Evolutionary conservation across 1,140 invertebrate species (phyloP), one percentile per base, ranked within the genome.

Genomic region (Asbolus verrucosus): DNA sequence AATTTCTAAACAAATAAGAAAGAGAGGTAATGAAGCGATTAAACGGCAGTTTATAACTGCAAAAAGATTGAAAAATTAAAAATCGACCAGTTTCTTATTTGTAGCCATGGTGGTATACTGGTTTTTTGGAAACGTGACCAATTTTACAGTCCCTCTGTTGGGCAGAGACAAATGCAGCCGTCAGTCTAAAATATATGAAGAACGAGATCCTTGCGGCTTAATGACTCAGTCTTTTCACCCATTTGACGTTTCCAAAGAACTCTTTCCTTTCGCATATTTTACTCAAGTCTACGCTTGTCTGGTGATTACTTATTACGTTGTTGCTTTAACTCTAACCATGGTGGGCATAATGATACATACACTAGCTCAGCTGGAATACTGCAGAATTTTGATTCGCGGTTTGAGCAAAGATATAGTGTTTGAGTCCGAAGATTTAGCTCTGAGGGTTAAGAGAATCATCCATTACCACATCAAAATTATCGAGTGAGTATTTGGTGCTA

Each of bases 301-400:
- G 6, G 11, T 54, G 8, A 54, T 54, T 13, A 27, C 19, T 14
- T 54, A 54, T 16, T 30, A 30, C 21, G n/a, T 54, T 13, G 21
- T 54, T 1, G 46, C 27, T 11, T 27, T 54, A 13, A 27, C 46
- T 18, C 24, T 54, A 21, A 24, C 11, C 3, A 19, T 54, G 11
- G 21, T 54, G n/a, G 46, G 46, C 2, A 11, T 54, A 54, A 54
- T 54, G 46, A 54, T 54, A 21, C 46, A 54, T 13, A 27, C 14
- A 11, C 27, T 54, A 14, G 27, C 46, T 18, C 46, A 54, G 14
- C 14, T 54, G 8, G 11, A 27, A 54, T 24, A 54, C 21, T 54
- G 46, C 13, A 9, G 46, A 5, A 54, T 13, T 2, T 8, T 54
- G 6, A 27, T 54, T 5, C 9, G 21, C 2, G n/a, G 18, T 54